Evolutionary conservation across 2,113 vertebrate genomes (phyloP).

Genomic region (Strix aluco): DNA sequence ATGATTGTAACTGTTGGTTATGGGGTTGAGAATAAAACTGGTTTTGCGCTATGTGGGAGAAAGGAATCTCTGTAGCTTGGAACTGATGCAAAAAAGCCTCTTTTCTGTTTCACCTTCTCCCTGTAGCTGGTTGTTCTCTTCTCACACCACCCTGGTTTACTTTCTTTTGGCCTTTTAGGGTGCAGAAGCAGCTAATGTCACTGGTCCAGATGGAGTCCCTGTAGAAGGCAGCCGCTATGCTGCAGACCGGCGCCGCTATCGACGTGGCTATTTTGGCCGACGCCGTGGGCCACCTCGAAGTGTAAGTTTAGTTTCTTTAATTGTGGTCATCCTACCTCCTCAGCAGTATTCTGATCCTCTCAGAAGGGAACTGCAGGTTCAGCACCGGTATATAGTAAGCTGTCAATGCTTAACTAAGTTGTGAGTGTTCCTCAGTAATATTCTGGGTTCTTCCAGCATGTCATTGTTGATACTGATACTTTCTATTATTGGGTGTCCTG

Average conservation of each 20-base stretch:
- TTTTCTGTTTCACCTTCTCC: background rate
- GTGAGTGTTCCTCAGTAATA: background rate
- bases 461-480: background rate
- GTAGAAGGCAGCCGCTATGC: slow-evolving; percentile 96
- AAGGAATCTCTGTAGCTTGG: background rate
- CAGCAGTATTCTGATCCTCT: background rate
- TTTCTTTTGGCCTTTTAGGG: slow-evolving; percentile 73
- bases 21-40: background rate
- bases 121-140: background rate
- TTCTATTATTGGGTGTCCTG: background rate
- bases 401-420: background rate
- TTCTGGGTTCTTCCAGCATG: background rate
- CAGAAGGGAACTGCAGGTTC: background rate
- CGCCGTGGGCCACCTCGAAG: slow-evolving; percentile 76
- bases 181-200: slow-evolving; percentile 95
- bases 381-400: background rate
- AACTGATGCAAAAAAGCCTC: background rate
- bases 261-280: slow-evolving; percentile 86
- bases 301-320: slow-evolving; percentile 25
- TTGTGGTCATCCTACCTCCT: background rate
- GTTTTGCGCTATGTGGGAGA: background rate
- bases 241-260: slow-evolving; percentile 90
- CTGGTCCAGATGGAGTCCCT: slow-evolving; percentile 89
- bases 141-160: background rate
- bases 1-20: background rate